Conservation (phyloP, 2,797 vertebrate genomes). For the Sebastiscus albofasciatus region DNA sequence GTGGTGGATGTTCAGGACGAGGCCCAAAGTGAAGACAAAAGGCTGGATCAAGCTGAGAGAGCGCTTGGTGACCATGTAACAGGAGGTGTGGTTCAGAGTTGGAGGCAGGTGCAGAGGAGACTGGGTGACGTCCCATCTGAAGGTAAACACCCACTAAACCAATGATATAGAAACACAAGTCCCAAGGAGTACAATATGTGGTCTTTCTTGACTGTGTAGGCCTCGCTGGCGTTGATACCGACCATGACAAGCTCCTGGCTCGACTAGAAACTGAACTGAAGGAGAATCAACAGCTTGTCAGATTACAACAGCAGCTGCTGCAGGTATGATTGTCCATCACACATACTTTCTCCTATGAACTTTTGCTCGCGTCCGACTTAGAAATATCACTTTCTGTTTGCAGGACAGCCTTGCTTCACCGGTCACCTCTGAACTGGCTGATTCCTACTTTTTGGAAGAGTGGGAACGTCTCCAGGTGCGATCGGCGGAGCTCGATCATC, state of each 20-base stretch:
- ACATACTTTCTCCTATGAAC: background rate
- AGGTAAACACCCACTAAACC: slow-evolving; percentile 50
- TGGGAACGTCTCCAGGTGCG: slow-evolving; percentile 80
- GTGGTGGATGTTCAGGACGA: slow-evolving; percentile 8
- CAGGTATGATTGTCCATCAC: slow-evolving; percentile 67
- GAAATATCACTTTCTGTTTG: background rate
- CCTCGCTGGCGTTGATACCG: slow-evolving; percentile 56
- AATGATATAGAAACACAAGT: background rate
- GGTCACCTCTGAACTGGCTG: slow-evolving; percentile 63
- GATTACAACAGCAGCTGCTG: slow-evolving; percentile 81
- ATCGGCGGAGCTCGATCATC: slow-evolving; percentile 71
- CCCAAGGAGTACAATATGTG: background rate
- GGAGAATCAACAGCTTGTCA: slow-evolving; percentile 79
- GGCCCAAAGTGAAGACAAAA: slow-evolving; percentile 18
- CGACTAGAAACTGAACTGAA: slow-evolving; percentile 79
- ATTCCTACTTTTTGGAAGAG: slow-evolving; percentile 85
- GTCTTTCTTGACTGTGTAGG: slow-evolving; percentile 30
- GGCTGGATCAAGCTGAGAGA: slow-evolving; percentile 68
- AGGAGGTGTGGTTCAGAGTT: slow-evolving; percentile 79
- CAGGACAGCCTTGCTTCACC: slow-evolving; percentile 71
- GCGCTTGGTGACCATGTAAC: slow-evolving; percentile 79
- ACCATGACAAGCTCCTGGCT: slow-evolving; percentile 84
- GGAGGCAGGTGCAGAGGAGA: slow-evolving; percentile 77
- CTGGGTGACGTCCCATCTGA: slow-evolving; percentile 53
- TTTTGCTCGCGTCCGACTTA: rapidly evolving